These are phyloP conservation scores for Poeciliopsis infans DNA, from an alignment of 2,797 vertebrate species.

Conservation along the genomic window DNA sequence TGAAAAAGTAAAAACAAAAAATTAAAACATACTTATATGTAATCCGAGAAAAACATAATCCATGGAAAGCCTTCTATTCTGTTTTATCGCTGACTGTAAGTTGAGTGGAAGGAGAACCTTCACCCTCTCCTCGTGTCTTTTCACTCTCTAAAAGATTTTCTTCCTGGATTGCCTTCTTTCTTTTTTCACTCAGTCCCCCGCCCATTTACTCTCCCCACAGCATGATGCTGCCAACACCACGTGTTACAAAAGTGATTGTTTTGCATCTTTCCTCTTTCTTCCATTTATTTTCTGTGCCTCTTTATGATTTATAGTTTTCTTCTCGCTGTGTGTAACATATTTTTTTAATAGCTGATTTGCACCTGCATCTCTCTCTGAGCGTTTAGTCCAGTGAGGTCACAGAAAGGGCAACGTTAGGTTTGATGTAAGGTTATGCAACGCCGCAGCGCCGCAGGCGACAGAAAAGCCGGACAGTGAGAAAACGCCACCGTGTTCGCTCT, in stretches of 20 bases:
- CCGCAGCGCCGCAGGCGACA: slow-evolving; percentile 40
- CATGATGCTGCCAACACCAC: not conserved
- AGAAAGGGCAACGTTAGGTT: slow-evolving; percentile 57
- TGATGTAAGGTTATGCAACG: slow-evolving; percentile 69
- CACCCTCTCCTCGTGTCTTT: not conserved
- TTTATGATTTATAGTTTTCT: not conserved
- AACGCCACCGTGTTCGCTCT: slow-evolving; percentile 30
- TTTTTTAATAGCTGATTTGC: not conserved
- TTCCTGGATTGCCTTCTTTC: not conserved
- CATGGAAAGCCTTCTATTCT: not conserved
- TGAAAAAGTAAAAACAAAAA: too few relatives aligned
- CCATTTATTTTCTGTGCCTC: not conserved
- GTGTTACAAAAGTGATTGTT: not conserved
- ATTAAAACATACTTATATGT: not conserved
- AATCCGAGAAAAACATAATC: not conserved
- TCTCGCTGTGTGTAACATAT: not conserved
- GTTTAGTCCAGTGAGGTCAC: slow-evolving; percentile 60
- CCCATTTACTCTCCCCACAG: not conserved
- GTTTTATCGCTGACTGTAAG: not conserved
- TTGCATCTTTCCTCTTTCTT: not conserved
- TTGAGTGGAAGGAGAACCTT: not conserved
- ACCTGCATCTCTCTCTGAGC: slow-evolving; percentile 32
- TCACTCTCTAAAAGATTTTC: not conserved
- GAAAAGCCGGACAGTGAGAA: slow-evolving; percentile 32
- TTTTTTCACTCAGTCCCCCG: not conserved